Conservation (phyloP, 2,797 vertebrate species). For the Ceryle rudis region DNA sequence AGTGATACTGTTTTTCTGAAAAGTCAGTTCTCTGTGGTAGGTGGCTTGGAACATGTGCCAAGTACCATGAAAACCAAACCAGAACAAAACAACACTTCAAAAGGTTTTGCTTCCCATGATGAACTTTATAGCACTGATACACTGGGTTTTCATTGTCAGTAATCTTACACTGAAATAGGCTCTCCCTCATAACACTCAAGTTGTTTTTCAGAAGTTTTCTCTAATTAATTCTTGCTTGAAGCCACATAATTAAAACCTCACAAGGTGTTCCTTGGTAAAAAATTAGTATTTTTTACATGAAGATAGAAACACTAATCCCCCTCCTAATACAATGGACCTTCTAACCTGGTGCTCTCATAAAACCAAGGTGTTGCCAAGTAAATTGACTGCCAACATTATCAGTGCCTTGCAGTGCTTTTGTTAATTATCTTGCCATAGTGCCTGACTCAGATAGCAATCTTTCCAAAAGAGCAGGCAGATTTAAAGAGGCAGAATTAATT, state of each 20-base stretch:
- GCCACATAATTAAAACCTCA: conserved; percentile 25
- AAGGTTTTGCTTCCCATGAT: background rate
- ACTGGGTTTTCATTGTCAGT: background rate
- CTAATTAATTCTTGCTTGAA: conserved; percentile 46
- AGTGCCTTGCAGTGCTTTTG: conserved; percentile 61
- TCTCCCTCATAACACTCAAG: background rate
- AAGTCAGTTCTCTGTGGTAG: background rate
- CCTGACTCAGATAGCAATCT: conserved; percentile 72
- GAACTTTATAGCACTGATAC: background rate
- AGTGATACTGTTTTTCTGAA: background rate
- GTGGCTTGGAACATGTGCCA: background rate
- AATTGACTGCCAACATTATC: conserved; percentile 52
- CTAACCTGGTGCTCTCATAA: conserved; percentile 20
- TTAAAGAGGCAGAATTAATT: conserved; percentile 80
- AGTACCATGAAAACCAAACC: background rate
- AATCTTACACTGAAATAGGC: background rate
- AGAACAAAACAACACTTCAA: background rate
- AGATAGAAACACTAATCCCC: background rate
- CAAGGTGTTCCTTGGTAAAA: conserved; percentile 8
- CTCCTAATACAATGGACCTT: conserved; percentile 3
- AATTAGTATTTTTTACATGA: conserved; percentile 19
- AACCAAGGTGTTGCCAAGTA: background rate
- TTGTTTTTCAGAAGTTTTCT: conserved; percentile 27
- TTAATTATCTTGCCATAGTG: conserved; percentile 75
- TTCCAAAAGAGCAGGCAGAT: conserved; percentile 73